Conservation (phyloP, 2,888 invertebrate genomes). For the Ectropis crepuscularia region DNA sequence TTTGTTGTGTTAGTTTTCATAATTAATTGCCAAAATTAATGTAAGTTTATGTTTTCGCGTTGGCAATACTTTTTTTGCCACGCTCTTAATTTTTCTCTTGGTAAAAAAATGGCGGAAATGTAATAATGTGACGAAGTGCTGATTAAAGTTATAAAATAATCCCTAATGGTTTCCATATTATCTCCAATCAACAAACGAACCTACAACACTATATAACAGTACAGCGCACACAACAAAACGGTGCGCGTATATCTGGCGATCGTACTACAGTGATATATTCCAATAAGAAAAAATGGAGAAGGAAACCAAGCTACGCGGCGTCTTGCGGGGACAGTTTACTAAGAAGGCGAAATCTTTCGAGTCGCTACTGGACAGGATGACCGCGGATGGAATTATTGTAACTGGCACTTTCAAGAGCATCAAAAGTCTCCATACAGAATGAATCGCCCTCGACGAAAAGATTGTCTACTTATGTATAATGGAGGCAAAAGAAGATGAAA, state of each 20-base stretch:
- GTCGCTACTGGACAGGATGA: background rate
- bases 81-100: no score
- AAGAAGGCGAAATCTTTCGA: constrained; percentile 1
- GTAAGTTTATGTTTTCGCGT: no score
- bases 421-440: background rate
- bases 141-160: no score
- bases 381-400: background rate
- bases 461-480: background rate
- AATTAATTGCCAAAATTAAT: no score
- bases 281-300: background rate
- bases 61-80: no score
- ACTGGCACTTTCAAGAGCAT: background rate
- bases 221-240: no score
- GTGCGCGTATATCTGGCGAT: background rate
- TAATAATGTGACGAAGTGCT: no score
- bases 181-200: no score
- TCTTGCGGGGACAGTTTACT: constrained; percentile 2
- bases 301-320: background rate
- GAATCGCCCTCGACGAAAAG: background rate
- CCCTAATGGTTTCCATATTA: no score
- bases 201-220: no score
- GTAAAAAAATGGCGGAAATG: no score
- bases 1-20: no score
- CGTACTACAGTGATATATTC: background rate
- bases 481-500: background rate